Conservation (phyloP, 2,888 invertebrate genomes). For the Cecidostiba fungosa region DNA sequence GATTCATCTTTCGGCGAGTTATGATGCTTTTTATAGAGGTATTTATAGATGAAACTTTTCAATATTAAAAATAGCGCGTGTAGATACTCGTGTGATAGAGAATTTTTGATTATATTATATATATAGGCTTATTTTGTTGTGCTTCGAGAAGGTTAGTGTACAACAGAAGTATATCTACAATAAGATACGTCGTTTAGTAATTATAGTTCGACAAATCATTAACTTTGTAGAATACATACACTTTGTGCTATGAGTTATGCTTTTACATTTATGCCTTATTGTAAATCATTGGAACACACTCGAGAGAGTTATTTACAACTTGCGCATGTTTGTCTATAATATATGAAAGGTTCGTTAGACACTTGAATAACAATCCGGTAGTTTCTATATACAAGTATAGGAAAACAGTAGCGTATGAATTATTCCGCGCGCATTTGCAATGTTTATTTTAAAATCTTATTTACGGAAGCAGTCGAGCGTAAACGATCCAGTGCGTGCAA, state of each 20-base stretch:
- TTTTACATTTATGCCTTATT: not conserved
- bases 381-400: not conserved
- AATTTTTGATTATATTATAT: not conserved
- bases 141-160: not conserved
- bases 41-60: not conserved
- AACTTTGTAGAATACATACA: not conserved
- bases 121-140: not conserved
- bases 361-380: not conserved
- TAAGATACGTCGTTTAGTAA: not conserved
- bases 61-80: slow-evolving; percentile 1
- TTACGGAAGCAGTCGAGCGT: not conserved
- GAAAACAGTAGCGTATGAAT: not conserved
- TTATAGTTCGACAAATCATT: not conserved
- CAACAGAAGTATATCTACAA: too few relatives aligned
- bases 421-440: not conserved
- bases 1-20: not conserved
- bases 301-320: not conserved
- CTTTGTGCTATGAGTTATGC: not conserved
- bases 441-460: not conserved
- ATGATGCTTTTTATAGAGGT: not conserved
- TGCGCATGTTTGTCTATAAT: not conserved
- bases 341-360: not conserved
- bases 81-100: not conserved
- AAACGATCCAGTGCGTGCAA: too few relatives aligned
- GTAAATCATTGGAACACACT: not conserved